A percentile compares a stretch with the other conserved stretches of the same genome.
Conservation (phyloP, 2,113 vertebrate genomes). For the Rhombomys opimus region DNA sequence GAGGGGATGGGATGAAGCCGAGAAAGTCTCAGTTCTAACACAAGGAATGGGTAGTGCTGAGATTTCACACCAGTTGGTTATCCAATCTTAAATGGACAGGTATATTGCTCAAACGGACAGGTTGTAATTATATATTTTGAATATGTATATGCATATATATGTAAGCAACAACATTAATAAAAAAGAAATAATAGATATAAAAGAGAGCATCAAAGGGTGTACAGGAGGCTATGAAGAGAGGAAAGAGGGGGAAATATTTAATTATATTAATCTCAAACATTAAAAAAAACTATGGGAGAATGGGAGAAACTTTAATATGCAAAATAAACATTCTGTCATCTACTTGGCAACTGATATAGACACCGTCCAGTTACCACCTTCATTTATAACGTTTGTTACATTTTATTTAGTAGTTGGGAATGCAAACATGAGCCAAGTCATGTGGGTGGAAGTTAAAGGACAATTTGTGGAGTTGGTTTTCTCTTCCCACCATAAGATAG, state of each 20-base stretch:
- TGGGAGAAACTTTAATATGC: neutral
- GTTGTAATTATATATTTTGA: neutral
- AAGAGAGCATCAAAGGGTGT: neutral
- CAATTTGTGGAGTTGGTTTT: neutral
- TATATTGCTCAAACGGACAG: neutral
- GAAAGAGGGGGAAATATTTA: neutral
- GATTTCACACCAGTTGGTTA: neutral
- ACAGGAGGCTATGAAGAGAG: neutral
- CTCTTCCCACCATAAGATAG: neutral
- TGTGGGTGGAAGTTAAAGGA: neutral
- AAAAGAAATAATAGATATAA: neutral
- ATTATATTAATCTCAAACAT: neutral
- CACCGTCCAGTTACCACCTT: neutral
- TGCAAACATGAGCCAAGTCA: neutral
- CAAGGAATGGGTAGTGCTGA: neutral
- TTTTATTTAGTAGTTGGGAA: neutral
- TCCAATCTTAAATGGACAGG: neutral
- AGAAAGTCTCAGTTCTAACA: neutral
- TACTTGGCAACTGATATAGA: neutral
- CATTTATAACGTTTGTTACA: neutral
- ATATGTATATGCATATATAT: neutral
- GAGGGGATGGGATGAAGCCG: neutral
- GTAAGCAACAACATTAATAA: neutral
- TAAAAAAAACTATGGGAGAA: neutral
- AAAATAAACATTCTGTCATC: neutral